Evolutionary conservation across 2,113 vertebrate species (phyloP).

Genomic region (Colaptes auratus): DNA sequence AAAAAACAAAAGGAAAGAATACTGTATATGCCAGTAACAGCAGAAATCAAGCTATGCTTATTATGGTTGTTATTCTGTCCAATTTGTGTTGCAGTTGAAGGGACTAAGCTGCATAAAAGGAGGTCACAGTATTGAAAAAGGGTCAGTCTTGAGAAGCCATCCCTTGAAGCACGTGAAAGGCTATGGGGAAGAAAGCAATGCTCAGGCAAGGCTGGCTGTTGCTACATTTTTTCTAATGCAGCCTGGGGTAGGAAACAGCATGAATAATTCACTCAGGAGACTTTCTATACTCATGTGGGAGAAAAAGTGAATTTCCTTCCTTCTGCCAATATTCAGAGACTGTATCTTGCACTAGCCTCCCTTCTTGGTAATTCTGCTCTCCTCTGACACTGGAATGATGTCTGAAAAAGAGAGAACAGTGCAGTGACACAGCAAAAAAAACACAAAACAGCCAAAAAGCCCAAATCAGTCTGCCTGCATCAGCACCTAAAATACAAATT

Average conservation of each 20-base stretch:
- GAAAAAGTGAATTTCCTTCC: background rate
- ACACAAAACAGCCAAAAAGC: background rate
- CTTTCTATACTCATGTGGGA: background rate
- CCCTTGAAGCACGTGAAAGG: background rate
- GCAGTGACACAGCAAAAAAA: background rate
- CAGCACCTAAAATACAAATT: background rate
- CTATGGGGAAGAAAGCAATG: background rate
- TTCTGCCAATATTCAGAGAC: background rate
- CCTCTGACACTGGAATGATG: background rate
- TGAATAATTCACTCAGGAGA: background rate
- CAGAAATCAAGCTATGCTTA: background rate
- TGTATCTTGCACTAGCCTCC: background rate
- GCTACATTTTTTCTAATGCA: background rate
- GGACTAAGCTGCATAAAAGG: background rate
- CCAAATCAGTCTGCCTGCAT: background rate
- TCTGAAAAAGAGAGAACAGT: constrained; percentile 5
- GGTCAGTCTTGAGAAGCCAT: background rate
- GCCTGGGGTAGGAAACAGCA: background rate
- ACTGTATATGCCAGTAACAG: background rate
- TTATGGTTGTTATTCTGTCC: background rate
- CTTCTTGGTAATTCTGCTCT: background rate
- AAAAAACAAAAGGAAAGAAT: background rate
- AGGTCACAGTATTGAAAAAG: background rate
- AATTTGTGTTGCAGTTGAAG: background rate
- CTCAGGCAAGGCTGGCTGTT: background rate